Conservation (phyloP, 92 coral and sea anemone genomes). For the Bergia sp. region DNA sequence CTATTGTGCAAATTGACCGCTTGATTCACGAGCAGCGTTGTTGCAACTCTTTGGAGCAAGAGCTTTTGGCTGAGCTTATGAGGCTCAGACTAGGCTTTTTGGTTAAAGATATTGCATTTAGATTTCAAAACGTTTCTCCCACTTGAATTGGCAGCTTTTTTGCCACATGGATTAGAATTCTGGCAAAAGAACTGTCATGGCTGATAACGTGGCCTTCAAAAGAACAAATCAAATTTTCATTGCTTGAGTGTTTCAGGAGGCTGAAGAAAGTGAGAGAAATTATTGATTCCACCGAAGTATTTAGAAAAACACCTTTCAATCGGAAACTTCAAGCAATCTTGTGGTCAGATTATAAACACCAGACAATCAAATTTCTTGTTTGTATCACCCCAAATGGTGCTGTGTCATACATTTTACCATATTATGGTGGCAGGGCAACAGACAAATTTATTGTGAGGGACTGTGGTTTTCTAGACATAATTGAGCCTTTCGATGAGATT, state of each 20-base stretch:
- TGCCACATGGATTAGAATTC: slow-evolving; percentile 24
- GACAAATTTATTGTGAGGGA: slow-evolving; percentile 56
- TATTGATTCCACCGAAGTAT: slow-evolving; percentile 60
- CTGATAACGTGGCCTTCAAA: slow-evolving; percentile 56
- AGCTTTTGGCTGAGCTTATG: slow-evolving; percentile 25
- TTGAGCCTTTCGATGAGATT: slow-evolving; percentile 54
- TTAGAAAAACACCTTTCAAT: slow-evolving; percentile 51
- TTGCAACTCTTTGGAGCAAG: slow-evolving; percentile 28
- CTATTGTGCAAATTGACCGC: no score
- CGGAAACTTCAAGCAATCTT: slow-evolving; percentile 50
- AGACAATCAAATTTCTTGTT: slow-evolving; percentile 56
- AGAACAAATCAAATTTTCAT: slow-evolving; percentile 23
- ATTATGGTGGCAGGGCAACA: slow-evolving; percentile 62
- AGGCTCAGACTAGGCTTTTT: slow-evolving; percentile 32
- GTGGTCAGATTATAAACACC: slow-evolving; percentile 61
- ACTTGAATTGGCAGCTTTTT: not conserved
- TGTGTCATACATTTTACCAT: slow-evolving; percentile 40
- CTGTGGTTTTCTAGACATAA: slow-evolving; percentile 18
- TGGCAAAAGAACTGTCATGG: slow-evolving; percentile 48
- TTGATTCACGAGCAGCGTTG: no score
- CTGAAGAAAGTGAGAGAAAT: slow-evolving; percentile 51
- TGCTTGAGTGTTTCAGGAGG: slow-evolving; percentile 53
- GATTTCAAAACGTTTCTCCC: slow-evolving; percentile 17
- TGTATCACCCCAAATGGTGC: slow-evolving; percentile 63
- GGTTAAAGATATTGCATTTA: slow-evolving; percentile 41